These are phyloP conservation scores for Lamellibrachia satsuma DNA, from an alignment of 2,888 invertebrate species.

Conservation along the genomic window DNA sequence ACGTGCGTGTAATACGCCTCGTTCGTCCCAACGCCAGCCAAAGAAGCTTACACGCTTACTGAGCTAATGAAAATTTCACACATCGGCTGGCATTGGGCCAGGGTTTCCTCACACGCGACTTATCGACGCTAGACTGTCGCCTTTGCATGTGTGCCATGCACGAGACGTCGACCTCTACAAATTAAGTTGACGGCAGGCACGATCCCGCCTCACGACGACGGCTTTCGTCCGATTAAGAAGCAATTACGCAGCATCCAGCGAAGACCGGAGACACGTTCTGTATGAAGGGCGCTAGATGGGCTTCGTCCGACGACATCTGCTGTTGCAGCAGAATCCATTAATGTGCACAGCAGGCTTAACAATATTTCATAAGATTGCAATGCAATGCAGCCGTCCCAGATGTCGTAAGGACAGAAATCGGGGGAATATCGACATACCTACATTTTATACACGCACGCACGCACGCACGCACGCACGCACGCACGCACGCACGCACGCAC, in stretches of 20 bases:
- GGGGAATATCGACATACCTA: background rate
- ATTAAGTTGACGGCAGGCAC: background rate
- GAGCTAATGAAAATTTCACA: constrained; percentile 12
- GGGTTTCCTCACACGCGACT: background rate
- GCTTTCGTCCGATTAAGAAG: background rate
- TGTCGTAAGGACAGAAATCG: background rate
- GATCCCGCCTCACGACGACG: background rate
- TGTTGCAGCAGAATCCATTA: background rate
- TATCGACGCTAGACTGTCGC: background rate
- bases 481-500: background rate
- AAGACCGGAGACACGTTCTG: background rate
- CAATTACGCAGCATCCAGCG: background rate
- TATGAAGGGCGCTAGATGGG: background rate
- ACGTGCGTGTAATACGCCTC: background rate
- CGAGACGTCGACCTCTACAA: background rate
- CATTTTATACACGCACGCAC: background rate
- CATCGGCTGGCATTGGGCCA: background rate
- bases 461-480: background rate
- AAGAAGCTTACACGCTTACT: constrained; percentile 13
- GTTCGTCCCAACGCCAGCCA: background rate
- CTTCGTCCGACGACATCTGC: background rate
- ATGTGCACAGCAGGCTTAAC: background rate
- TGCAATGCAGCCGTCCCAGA: background rate
- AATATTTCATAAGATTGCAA: background rate
- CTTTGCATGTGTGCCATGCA: background rate